Conservation (phyloP, 2,113 vertebrate genomes). For the Narcine bancroftii region DNA sequence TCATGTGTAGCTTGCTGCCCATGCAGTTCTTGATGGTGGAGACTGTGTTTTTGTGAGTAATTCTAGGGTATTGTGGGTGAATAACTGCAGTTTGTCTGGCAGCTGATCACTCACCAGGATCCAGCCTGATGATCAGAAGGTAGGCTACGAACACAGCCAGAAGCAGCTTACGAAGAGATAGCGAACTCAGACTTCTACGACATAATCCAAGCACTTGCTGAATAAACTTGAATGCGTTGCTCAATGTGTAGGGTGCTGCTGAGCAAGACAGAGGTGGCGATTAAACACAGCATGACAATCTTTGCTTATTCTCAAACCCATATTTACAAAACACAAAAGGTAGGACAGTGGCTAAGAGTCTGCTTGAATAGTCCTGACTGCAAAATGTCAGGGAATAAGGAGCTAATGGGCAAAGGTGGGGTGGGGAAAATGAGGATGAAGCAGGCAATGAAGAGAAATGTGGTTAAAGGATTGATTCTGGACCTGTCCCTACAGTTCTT, state of each 20-base stretch:
- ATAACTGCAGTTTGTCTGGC: no score
- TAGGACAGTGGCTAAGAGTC: no score
- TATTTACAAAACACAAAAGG: background rate
- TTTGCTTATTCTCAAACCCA: background rate
- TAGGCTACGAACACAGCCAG: constrained; percentile 68
- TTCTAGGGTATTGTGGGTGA: no score
- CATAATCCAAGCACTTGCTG: constrained; percentile 53
- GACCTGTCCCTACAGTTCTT: no score
- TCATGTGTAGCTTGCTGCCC: no score
- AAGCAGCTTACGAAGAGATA: constrained; percentile 62
- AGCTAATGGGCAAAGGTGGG: background rate
- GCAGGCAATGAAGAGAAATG: background rate
- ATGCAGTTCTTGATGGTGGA: no score
- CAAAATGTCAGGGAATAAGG: background rate
- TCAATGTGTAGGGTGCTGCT: background rate
- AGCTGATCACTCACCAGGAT: constrained; percentile 64
- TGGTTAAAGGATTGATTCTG: no score
- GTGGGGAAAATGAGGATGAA: background rate
- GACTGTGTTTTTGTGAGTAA: no score
- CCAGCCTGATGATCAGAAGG: constrained; percentile 70
- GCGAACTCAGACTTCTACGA: constrained; percentile 49
- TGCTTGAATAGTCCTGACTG: background rate
- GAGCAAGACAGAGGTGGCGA: background rate
- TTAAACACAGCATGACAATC: background rate
- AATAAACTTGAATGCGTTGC: constrained; percentile 45